Base-by-base conservation (phyloP, 2,888 invertebrate species). In the Yponomeuta cagnagella region DNA sequence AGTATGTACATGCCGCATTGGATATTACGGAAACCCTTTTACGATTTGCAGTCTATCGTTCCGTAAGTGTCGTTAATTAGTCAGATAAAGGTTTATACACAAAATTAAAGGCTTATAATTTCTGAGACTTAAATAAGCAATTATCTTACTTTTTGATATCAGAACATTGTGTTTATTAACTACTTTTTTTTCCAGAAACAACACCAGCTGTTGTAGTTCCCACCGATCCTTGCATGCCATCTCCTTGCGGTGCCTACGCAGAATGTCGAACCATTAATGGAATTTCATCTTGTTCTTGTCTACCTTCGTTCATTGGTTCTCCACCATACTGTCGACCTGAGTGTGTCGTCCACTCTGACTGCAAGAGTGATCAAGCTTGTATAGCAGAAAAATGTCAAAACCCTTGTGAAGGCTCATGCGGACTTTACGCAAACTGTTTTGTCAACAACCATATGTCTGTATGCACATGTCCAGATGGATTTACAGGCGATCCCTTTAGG, bases 241-340 rank as follows among this genome's bases (percentile, higher is more conserved):
- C 96, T 6, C 94, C 95, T 15, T 97, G 96, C 82, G 96, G 96
- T 31, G 80, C 91, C 3, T 95, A 95, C 81, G 94, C 96, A 8
- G 94, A 95, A 80, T 97, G 97, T 80, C 93, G 94, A 70, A 95
- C 95, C 82, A 91, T 94, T 65, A 95, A 96, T 77, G 93, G 93
- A 52, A 93, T 95, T 81, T 93, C 95, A 1, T 94, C 95, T 23
- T 96, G 96, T 82, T 94, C 95, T 12, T 96, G 96, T 82, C 86
- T 95, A 72, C 91, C 94, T 6, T 89, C 92, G 69, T 95, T 95
- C 76, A 87, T 93, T 69, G 96, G 96, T 31, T 93, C 93, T 72
- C 95, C 95, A 33, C 95, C 93, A 52, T 91, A 89, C 72, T 94
- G 94, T 79, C 93, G 94, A 73, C 95, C 95, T 0, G 95, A 95